These are phyloP conservation scores for Drosophila leontia DNA, from an alignment of 1,140 invertebrate species.

Conservation along the genomic window DNA sequence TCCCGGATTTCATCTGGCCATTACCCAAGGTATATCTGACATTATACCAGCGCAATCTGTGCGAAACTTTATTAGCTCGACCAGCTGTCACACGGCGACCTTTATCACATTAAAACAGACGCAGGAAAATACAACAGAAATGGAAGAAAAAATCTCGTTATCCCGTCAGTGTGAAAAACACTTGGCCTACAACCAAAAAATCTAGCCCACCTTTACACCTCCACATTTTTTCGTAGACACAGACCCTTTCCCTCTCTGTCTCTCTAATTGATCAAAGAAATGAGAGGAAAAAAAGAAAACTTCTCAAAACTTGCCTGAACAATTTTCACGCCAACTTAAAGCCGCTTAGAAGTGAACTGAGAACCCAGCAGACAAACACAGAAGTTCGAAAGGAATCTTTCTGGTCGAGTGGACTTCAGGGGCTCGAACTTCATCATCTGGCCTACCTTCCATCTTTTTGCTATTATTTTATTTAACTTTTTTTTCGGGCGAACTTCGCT, in stretches of 20 bases:
- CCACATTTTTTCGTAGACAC: not conserved
- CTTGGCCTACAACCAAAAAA: slow-evolving; percentile 17
- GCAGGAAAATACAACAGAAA: slow-evolving; percentile 21
- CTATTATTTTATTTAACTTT: slow-evolving; percentile 1
- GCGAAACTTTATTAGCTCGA: slow-evolving; percentile 57
- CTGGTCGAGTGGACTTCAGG: slow-evolving; percentile 51
- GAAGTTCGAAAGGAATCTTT: slow-evolving; percentile 47
- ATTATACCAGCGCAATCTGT: slow-evolving; percentile 47
- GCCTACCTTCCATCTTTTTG: slow-evolving; percentile 13
- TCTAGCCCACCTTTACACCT: slow-evolving; percentile 4
- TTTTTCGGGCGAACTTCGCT: slow-evolving; percentile 27
- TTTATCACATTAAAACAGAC: slow-evolving; percentile 64
- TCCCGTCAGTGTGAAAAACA: slow-evolving; percentile 26
- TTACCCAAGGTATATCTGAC: not conserved
- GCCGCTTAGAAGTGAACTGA: slow-evolving; percentile 54
- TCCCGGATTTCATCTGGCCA: not conserved
- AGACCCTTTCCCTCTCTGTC: slow-evolving; percentile 10
- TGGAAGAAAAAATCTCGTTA: slow-evolving; percentile 60
- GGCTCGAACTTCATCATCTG: slow-evolving; percentile 30
- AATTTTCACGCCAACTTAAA: slow-evolving; percentile 81
- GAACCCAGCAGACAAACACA: slow-evolving; percentile 23
- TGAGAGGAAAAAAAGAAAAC: slow-evolving; percentile 36
- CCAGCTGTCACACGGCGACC: slow-evolving; percentile 70
- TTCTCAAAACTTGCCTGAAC: slow-evolving; percentile 65
- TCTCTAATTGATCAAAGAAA: slow-evolving; percentile 70